Base-by-base conservation (phyloP, 1,140 invertebrate genomes). In the Drosophila yakuba region DNA sequence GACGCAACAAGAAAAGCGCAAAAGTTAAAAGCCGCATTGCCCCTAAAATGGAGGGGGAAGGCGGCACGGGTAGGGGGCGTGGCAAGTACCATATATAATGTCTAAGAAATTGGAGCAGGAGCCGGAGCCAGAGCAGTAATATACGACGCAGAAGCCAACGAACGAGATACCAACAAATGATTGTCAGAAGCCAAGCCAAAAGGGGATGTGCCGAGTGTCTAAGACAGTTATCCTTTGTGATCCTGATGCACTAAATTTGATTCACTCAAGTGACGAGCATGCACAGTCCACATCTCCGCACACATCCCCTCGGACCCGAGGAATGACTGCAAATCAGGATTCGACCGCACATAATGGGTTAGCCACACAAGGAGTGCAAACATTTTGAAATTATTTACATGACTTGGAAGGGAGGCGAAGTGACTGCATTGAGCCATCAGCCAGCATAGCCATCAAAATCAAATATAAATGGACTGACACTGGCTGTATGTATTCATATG, bases 381-480 rank as follows among this genome's bases (percentile, higher is more conserved):
- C 64, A 89, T 58, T 80, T 67, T 77, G 60, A 76, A 76, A 77
- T 74, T 68, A 77, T 75, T 64, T 78, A 78, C 74, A 78, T 72
- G 48, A 23, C 54, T 54, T 66, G 17, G 69, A 35, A 36, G 43
- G 23, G 17, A 43, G 36, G 12, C 45, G 44, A 36, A 47, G 56
- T 48, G 36, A 61, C 50, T 63, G 64, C 80, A 79, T 75, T 81
- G 64, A 75, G 68, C 60, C 71, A 79, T 82, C 62, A 75, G 61
- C 48, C 63, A 77, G 86, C 74, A 86, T 83, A 88, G 83, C 73
- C 79, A 89, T 89, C 79, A 88, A 89, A 88, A 89, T 89, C 79
- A 88, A 89, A 88, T 89, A 79, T 89, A 83, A 83, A 88, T 89
- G 84, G 84, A 83, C 83, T 69, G 66, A 61, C 80, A 69, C 67